A percentile compares a stretch with the other conserved stretches of the same genome.
phyloP scores from a whole-genome alignment of 2,113 vertebrate genomes.

The Anhinga anhinga region DNA sequence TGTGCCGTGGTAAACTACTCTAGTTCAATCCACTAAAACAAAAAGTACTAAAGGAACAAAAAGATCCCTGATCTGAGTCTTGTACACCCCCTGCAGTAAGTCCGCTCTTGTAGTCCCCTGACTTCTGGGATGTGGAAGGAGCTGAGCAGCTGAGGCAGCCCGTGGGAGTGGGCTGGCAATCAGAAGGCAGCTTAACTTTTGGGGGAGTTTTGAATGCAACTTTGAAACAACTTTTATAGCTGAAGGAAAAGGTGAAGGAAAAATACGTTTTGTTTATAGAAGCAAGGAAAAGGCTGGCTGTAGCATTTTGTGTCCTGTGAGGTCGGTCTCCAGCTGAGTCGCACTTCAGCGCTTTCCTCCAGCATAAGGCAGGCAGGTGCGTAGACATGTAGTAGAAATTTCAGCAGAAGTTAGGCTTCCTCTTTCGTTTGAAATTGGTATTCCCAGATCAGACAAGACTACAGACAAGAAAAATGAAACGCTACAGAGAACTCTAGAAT shows the following conservation, averaged over 20 bases:
- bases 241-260: too few species aligned
- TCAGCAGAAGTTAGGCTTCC: background rate
- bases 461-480: background rate
- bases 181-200: background rate
- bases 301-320: background rate
- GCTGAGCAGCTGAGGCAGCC: accelerated
- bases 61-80: background rate
- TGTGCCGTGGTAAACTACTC: background rate
- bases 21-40: background rate
- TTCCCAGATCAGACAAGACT: background rate
- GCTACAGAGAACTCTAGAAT: background rate
- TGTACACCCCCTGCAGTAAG: background rate
- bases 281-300: background rate
- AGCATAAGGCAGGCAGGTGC: background rate
- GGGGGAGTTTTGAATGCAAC: conserved; percentile 26
- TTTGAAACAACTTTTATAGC: background rate
- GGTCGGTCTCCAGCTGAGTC: background rate
- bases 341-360: background rate
- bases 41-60: background rate
- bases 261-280: background rate
- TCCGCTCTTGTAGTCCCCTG: background rate
- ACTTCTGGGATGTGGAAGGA: background rate
- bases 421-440: background rate
- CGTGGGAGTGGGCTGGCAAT: background rate
- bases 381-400: background rate